A percentile compares a stretch with the other conserved stretches of the same genome.
Evolutionary conservation across 2,797 vertebrate genomes (phyloP).

Genomic region (Gadopsis bispinosus): DNA sequence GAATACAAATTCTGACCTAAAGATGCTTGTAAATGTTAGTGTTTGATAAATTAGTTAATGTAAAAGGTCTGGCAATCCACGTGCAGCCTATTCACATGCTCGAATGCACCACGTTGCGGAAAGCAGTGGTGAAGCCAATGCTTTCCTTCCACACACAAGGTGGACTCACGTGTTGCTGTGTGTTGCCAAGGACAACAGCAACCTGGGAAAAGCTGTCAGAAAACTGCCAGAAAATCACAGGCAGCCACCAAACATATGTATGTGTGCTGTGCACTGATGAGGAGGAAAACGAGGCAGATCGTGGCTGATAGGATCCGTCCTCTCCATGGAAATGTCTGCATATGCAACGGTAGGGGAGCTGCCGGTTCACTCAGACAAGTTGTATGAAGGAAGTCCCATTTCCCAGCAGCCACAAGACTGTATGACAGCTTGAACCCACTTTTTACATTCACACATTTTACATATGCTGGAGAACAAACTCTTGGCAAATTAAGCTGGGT

Average conservation of each 20-base stretch:
- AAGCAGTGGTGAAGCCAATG: constrained; percentile 7
- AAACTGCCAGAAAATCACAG: constrained; percentile 43
- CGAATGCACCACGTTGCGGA: constrained; percentile 4
- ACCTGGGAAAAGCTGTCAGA: constrained; percentile 59
- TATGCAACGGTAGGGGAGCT: background rate
- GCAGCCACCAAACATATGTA: constrained; percentile 42
- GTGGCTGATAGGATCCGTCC: constrained; percentile 44
- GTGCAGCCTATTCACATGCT: constrained; percentile 10
- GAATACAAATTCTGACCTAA: background rate
- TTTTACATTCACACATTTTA: constrained; percentile 13
- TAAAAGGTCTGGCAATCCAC: background rate
- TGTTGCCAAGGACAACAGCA: constrained; percentile 56
- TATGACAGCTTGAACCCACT: constrained; percentile 40
- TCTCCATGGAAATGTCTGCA: constrained; percentile 50
- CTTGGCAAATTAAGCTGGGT: background rate
- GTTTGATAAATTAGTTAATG: background rate
- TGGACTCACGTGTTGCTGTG: constrained; percentile 41
- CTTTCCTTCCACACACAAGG: constrained; percentile 29
- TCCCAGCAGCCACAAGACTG: constrained; percentile 26
- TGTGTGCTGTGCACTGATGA: constrained; percentile 40
- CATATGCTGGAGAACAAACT: constrained; percentile 3
- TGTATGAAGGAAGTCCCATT: constrained; percentile 28
- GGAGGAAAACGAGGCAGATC: constrained; percentile 49
- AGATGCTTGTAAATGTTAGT: background rate
- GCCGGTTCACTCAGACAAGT: constrained; percentile 28